These are phyloP conservation scores for Sitophilus oryzae DNA, from an alignment of 1,140 invertebrate genomes.

Conservation along the genomic window DNA sequence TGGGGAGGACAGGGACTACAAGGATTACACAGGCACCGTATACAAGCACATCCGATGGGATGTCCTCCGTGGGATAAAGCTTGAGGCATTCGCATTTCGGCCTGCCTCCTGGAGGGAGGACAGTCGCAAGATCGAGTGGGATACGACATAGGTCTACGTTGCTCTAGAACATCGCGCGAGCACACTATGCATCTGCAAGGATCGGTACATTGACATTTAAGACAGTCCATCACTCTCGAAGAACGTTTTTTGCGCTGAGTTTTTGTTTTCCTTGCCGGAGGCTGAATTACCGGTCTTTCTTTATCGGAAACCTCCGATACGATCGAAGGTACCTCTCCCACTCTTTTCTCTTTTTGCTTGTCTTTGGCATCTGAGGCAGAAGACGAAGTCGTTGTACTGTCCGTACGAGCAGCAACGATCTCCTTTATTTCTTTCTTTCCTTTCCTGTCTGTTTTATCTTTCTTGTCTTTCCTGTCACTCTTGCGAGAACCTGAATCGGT, in stretches of 20 bases:
- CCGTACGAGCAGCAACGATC: neutral
- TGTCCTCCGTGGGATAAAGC: neutral
- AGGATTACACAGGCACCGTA: constrained; percentile 9
- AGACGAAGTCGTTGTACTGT: constrained; percentile 5
- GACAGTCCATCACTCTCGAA: constrained; percentile 14
- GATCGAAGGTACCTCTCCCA: constrained; percentile 16
- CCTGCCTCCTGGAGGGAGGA: neutral
- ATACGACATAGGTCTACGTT: neutral
- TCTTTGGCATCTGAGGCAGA: neutral
- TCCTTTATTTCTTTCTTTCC: constrained; percentile 1
- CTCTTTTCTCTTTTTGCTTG: constrained; percentile 1
- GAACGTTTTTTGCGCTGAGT: constrained; percentile 16
- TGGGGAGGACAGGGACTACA: constrained; percentile 4
- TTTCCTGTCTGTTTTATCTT: constrained; percentile 2
- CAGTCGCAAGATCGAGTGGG: constrained; percentile 10
- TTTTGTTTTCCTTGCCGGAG: constrained; percentile 1
- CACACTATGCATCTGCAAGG: constrained; percentile 21
- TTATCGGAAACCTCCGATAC: constrained; percentile 23
- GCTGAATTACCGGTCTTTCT: constrained; percentile 5
- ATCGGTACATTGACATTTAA: constrained; percentile 21
- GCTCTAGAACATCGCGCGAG: constrained; percentile 5
- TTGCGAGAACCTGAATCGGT: too few relatives aligned
- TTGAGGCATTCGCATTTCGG: neutral
- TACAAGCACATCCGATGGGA: constrained; percentile 11
- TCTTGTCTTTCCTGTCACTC: neutral